A percentile compares a stretch with the other conserved stretches of the same genome.
Evolutionary conservation across 2,888 invertebrate species (phyloP).

Genomic region (Pediacus dermestoides): DNA sequence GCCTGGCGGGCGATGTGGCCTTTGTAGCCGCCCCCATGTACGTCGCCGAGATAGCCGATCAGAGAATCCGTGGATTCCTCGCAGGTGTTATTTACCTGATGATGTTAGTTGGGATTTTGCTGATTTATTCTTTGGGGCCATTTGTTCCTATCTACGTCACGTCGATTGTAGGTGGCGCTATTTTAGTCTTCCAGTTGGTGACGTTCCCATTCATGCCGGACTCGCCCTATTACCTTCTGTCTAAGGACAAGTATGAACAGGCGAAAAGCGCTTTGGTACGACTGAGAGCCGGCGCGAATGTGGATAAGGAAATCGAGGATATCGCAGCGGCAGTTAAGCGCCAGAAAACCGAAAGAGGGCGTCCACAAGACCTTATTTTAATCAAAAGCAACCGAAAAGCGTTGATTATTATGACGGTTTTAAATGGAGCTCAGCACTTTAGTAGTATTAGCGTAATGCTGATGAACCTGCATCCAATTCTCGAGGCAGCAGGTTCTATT

Average conservation of each 20-base stretch:
- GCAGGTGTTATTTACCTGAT: constrained; percentile 46
- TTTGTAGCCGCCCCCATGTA: constrained; percentile 50
- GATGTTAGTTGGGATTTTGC: constrained; percentile 46
- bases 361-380: constrained; percentile 41
- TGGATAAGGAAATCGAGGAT: constrained; percentile 42
- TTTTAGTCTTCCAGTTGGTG: constrained; percentile 41
- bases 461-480: constrained; percentile 46
- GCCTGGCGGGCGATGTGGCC: constrained; percentile 46
- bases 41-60: constrained; percentile 48
- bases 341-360: constrained; percentile 42
- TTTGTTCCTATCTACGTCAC: constrained; percentile 33
- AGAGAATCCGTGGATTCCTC: constrained; percentile 46
- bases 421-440: constrained; percentile 45
- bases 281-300: constrained; percentile 32
- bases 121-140: constrained; percentile 44
- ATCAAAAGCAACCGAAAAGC: constrained; percentile 45
- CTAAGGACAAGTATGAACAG: constrained; percentile 40
- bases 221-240: constrained; percentile 43
- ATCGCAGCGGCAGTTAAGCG: constrained; percentile 42
- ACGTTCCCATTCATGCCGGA: constrained; percentile 41
- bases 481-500: constrained; percentile 38
- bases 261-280: constrained; percentile 38
- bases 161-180: constrained; percentile 34
- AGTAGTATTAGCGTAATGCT: constrained; percentile 46
- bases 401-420: constrained; percentile 43